Conservation (phyloP, 2,113 vertebrate species). For the Ictalurus furcatus region DNA sequence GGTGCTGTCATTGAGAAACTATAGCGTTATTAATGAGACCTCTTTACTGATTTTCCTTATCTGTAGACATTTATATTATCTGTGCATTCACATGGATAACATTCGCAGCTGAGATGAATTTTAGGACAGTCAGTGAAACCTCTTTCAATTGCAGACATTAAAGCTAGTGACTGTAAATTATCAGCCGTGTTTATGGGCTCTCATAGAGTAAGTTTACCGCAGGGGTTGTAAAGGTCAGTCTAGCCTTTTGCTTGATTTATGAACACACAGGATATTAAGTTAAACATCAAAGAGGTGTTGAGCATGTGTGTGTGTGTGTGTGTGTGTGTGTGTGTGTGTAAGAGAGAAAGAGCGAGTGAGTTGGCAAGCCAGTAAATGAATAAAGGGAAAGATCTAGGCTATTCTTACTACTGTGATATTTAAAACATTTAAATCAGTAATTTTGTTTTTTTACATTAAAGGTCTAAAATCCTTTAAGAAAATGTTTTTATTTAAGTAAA, state of each 20-base stretch:
- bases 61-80: neutral
- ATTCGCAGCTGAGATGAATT: neutral
- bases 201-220: conserved; percentile 43
- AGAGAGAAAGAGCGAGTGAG: neutral
- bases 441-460: neutral
- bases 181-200: conserved; percentile 45
- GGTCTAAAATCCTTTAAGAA: neutral
- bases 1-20: neutral
- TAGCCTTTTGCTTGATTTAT: conserved; percentile 55
- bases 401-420: neutral
- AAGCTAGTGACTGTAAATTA: conserved; percentile 42
- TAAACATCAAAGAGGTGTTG: conserved; percentile 38
- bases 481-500: neutral
- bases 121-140: conserved; percentile 7
- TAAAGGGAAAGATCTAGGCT: neutral
- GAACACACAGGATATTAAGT: conserved; percentile 47
- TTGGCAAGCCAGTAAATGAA: neutral
- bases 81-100: neutral
- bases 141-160: neutral
- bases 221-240: conserved; percentile 27
- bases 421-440: neutral
- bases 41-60: neutral
- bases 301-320: neutral
- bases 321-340: neutral
- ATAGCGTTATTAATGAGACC: neutral